Evolutionary conservation across 2,113 vertebrate species (phyloP).

Genomic region (Pongo abelii): DNA sequence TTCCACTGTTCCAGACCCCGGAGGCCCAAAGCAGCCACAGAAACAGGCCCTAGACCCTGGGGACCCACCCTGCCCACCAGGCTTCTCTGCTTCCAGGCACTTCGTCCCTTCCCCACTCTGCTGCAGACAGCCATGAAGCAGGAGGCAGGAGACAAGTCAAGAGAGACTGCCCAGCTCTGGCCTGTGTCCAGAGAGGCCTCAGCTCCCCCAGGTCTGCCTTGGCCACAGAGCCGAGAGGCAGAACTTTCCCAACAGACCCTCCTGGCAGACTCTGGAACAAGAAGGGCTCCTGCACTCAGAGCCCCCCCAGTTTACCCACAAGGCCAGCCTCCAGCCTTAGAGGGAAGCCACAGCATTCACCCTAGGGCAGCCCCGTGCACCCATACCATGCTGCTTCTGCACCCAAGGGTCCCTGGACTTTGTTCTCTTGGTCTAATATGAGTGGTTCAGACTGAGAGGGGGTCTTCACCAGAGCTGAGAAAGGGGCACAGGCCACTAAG

Average conservation of each 20-base stretch:
- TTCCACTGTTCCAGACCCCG: too few species aligned
- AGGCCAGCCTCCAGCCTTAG: background rate
- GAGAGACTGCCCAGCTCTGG: background rate
- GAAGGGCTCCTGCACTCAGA: background rate
- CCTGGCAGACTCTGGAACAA: background rate
- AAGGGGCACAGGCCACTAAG: background rate
- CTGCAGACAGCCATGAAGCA: background rate
- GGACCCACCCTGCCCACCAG: background rate
- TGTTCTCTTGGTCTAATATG: background rate
- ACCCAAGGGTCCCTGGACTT: background rate
- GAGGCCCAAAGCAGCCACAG: background rate
- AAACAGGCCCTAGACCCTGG: background rate
- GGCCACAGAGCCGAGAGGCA: background rate
- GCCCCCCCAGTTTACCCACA: background rate
- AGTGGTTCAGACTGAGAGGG: background rate
- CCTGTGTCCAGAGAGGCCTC: background rate
- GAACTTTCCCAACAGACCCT: background rate
- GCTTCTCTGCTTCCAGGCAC: background rate
- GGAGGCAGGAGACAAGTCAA: background rate
- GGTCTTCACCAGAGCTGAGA: background rate
- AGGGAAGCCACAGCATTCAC: background rate
- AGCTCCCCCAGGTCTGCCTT: background rate
- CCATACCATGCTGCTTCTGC: background rate
- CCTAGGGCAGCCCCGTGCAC: too few species aligned
- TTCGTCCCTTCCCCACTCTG: rapidly evolving